Evolutionary conservation across 2,888 invertebrate species (phyloP).

Genomic region (Xestia sexstrigata): DNA sequence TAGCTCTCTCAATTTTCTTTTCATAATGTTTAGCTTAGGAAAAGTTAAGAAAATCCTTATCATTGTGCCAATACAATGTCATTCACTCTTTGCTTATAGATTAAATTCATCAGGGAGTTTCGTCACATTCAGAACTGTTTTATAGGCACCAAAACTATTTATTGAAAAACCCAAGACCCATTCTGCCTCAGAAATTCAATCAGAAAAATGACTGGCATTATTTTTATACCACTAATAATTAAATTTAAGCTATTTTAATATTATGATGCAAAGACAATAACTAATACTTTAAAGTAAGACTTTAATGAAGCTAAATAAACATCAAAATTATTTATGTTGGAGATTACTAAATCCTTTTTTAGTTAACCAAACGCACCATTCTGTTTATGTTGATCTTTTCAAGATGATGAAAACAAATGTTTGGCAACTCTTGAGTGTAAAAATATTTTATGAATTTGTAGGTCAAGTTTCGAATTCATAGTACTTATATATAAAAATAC

Average conservation of each 20-base stretch:
- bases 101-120: not conserved
- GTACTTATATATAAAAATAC: too few relatives aligned
- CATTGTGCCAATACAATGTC: conserved; percentile 12
- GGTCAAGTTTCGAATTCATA: too few relatives aligned
- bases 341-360: not conserved
- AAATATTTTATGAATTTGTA: too few relatives aligned
- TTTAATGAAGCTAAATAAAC: not conserved
- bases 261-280: not conserved
- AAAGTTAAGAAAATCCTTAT: conserved; percentile 1
- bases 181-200: not conserved
- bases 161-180: not conserved
- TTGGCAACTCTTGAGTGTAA: not conserved
- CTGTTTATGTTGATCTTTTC: not conserved
- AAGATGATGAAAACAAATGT: not conserved
- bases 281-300: not conserved
- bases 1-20: not conserved
- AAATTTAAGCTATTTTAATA: not conserved
- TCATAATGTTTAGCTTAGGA: not conserved
- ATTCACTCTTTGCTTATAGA: conserved; percentile 12
- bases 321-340: not conserved
- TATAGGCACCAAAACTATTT: not conserved
- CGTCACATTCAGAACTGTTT: not conserved
- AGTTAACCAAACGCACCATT: not conserved
- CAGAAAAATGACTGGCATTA: not conserved
- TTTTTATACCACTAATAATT: not conserved